Conservation (phyloP, 2,888 invertebrate genomes). For the Hylaea fasciaria region DNA sequence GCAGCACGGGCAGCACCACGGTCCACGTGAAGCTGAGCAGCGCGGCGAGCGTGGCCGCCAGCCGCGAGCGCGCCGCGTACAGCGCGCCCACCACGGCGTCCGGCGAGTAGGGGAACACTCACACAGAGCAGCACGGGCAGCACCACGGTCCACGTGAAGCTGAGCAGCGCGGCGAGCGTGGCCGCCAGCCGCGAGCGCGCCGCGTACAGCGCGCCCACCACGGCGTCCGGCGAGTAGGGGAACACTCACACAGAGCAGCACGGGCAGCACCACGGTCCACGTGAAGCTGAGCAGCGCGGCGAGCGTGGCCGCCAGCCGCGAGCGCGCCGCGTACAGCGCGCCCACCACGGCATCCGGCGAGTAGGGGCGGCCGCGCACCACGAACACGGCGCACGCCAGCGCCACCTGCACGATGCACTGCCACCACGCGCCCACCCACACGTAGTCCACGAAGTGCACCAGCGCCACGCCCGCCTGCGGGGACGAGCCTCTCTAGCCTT, state of each 20-base stretch:
- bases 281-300: conserved; percentile 91
- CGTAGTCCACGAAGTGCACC: conserved; percentile 93
- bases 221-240: no score
- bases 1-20: no score
- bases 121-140: conserved; percentile 93
- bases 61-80: no score
- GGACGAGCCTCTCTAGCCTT: no score
- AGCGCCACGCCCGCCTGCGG: conserved; percentile 89
- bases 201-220: conserved; percentile 38
- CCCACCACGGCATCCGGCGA: conserved; percentile 88
- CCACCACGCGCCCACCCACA: conserved; percentile 95
- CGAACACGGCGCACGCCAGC: conserved; percentile 92
- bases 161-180: conserved; percentile 88
- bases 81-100: no score
- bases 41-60: no score
- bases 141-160: conserved; percentile 95
- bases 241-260: conserved; percentile 89
- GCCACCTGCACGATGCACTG: conserved; percentile 91
- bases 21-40: no score
- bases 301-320: conserved; percentile 66
- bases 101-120: conserved; percentile 55
- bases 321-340: conserved; percentile 70
- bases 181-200: conserved; percentile 50
- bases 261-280: conserved; percentile 95
- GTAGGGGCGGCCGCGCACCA: conserved; percentile 94